These are phyloP conservation scores for Seira sanloemensis DNA, from an alignment of 2,888 invertebrate genomes.

Conservation along the genomic window DNA sequence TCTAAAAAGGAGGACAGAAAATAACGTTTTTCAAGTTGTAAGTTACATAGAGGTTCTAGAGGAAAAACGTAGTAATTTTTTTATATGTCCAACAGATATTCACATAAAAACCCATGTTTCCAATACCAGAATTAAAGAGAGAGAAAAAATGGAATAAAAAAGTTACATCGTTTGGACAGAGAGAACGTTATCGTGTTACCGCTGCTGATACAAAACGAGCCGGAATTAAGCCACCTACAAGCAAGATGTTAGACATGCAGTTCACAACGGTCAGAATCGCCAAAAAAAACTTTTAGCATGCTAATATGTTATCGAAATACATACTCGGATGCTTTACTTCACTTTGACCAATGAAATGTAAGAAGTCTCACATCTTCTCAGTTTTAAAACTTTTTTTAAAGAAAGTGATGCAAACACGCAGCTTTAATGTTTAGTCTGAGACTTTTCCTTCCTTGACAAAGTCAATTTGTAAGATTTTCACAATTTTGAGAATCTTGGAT, in stretches of 20 bases:
- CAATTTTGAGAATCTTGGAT: too few species aligned
- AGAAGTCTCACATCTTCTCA: too few species aligned
- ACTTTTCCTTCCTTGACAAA: neutral
- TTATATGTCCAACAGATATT: slow-evolving; percentile 3
- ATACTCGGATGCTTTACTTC: neutral
- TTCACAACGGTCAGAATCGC: neutral
- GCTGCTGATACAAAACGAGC: neutral
- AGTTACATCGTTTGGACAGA: neutral
- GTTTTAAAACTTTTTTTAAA: too few species aligned
- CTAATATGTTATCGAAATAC: neutral
- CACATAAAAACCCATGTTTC: slow-evolving; percentile 1
- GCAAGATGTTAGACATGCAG: neutral
- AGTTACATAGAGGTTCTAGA: neutral
- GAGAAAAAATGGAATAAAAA: neutral
- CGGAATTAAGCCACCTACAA: neutral
- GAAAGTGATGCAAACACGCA: too few species aligned
- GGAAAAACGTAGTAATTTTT: neutral
- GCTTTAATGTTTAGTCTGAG: too few species aligned
- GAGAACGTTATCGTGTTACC: neutral
- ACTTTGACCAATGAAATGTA: neutral
- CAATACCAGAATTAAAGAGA: neutral
- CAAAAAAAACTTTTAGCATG: neutral
- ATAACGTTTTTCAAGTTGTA: slow-evolving; percentile 8
- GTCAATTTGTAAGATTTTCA: neutral
- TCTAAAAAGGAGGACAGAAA: neutral